Conservation (phyloP, 2,888 invertebrate genomes). For the Clitarchus hookeri region DNA sequence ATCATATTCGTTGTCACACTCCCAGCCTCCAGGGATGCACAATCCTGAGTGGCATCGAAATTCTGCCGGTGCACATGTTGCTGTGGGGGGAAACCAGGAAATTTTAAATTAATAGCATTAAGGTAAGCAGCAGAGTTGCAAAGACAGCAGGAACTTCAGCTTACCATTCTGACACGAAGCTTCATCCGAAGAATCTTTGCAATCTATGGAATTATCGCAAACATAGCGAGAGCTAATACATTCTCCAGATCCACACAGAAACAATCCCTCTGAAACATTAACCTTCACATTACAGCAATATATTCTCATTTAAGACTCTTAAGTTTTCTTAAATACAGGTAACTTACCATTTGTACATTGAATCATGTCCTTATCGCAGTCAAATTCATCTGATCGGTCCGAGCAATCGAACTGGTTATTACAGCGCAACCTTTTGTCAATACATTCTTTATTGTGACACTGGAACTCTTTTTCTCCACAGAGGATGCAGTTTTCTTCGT, state of each 20-base stretch:
- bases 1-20: slow-evolving; percentile 54
- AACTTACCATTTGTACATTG: not conserved
- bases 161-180: slow-evolving; percentile 41
- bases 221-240: slow-evolving; percentile 71
- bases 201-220: slow-evolving; percentile 78
- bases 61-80: slow-evolving; percentile 26
- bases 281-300: too few species aligned
- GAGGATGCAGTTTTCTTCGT: slow-evolving; percentile 56
- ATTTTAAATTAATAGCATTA: not conserved
- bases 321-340: not conserved
- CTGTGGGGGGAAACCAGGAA: slow-evolving; percentile 27
- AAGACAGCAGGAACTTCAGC: not conserved
- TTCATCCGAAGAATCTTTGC: slow-evolving; percentile 53
- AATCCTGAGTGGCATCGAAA: slow-evolving; percentile 35
- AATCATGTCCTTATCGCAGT: slow-evolving; percentile 28
- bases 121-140: too few species aligned
- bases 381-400: slow-evolving; percentile 65
- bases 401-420: slow-evolving; percentile 59
- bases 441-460: slow-evolving; percentile 56
- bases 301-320: too few species aligned
- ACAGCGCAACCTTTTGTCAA: slow-evolving; percentile 58
- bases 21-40: slow-evolving; percentile 49
- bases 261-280: slow-evolving; percentile 53
- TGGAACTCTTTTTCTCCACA: slow-evolving; percentile 61
- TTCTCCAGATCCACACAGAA: slow-evolving; percentile 67